These are phyloP conservation scores for Poecilobothrus nobilitatus DNA, from an alignment of 2,888 invertebrate genomes.

Conservation along the genomic window DNA sequence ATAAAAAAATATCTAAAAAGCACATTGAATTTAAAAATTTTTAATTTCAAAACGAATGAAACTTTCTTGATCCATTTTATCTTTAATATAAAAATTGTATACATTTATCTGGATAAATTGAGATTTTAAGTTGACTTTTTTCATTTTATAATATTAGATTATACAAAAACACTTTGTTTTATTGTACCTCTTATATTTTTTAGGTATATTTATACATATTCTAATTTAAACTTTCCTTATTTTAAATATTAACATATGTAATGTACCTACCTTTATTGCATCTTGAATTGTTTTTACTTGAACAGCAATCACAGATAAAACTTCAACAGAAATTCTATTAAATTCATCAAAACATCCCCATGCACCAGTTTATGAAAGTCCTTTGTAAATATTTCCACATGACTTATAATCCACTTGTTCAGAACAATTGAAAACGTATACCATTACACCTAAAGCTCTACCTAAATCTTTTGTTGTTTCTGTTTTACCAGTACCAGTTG, in stretches of 20 bases:
- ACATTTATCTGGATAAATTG: too few relatives aligned
- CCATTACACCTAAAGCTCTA: constrained; percentile 92
- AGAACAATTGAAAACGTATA: constrained; percentile 94
- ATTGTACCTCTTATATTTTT: too few relatives aligned
- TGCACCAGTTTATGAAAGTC: constrained; percentile 84
- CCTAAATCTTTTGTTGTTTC: too few relatives aligned
- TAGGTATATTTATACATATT: background rate
- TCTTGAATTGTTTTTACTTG: constrained; percentile 84
- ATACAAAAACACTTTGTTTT: too few relatives aligned
- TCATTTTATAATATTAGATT: too few relatives aligned
- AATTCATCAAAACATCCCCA: constrained; percentile 99
- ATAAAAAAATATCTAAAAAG: too few relatives aligned
- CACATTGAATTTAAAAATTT: background rate
- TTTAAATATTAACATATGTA: background rate
- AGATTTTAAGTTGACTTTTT: too few relatives aligned
- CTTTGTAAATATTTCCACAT: constrained; percentile 93
- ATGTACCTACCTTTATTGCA: constrained; percentile 61
- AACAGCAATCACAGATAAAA: constrained; percentile 91
- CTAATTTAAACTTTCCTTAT: background rate
- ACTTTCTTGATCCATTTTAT: too few relatives aligned
- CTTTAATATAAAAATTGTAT: too few relatives aligned
- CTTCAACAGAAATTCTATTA: constrained; percentile 94
- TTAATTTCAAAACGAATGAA: too few relatives aligned
- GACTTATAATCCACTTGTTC: constrained; percentile 98
- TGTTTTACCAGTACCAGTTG: constrained; percentile 93